Conservation (phyloP, 2,888 invertebrate species). For the Clitarchus hookeri region DNA sequence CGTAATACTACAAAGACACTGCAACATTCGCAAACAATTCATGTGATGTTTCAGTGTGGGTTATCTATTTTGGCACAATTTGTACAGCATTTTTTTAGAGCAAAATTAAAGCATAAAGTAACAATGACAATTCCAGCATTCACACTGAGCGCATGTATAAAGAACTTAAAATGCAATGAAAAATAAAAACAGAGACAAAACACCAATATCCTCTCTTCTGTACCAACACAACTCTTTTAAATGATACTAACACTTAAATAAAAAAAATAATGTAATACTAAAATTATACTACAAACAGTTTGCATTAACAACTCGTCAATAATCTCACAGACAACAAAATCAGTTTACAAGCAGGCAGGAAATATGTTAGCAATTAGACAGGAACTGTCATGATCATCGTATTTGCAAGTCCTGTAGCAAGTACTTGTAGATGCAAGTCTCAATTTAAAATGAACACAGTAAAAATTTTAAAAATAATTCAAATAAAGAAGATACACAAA, state of each 20-base stretch:
- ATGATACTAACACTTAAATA: slow-evolving; percentile 15
- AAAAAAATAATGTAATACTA: neutral
- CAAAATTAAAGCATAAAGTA: neutral
- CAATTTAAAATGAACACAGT: neutral
- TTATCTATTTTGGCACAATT: slow-evolving; percentile 43
- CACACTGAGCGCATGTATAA: neutral
- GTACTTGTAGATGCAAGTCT: neutral
- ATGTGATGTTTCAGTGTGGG: slow-evolving; percentile 24
- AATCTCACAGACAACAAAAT: slow-evolving; percentile 42
- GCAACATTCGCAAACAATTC: slow-evolving; percentile 32
- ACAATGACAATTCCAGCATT: neutral
- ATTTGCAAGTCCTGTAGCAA: no score
- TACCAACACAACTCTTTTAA: slow-evolving; percentile 31
- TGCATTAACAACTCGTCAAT: slow-evolving; percentile 7
- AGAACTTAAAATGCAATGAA: neutral
- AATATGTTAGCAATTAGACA: slow-evolving; percentile 15
- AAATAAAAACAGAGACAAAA: neutral
- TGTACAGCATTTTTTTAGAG: slow-evolving; percentile 36
- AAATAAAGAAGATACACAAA: neutral
- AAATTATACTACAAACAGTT: neutral
- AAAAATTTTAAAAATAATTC: neutral
- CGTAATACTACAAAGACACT: slow-evolving; percentile 43
- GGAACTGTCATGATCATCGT: no score
- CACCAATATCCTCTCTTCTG: slow-evolving; percentile 37
- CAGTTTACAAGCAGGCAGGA: slow-evolving; percentile 33